Base-by-base conservation (phyloP, 1,140 invertebrate species). In the Goniozus legneri region DNA sequence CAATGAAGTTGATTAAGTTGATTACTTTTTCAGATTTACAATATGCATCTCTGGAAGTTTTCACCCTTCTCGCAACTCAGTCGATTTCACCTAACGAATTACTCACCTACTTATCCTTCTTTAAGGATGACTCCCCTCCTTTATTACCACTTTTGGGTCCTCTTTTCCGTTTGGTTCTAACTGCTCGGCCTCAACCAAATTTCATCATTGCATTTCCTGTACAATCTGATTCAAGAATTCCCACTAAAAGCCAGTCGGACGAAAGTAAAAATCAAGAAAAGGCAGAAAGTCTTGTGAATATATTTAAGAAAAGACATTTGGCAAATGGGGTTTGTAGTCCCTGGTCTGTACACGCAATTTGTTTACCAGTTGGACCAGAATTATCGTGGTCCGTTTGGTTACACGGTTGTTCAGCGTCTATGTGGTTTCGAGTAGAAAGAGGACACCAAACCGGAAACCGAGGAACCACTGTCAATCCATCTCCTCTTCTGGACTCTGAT, bases 381-480 rank as follows among this genome's bases (percentile, higher is more conserved):
- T 59, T 77, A 43, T 71, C 69, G 40, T 82, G 76, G 83, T 76
- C 79, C 14, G 74, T 83, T 30, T 84, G 83, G 82, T 60, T 79
- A 27, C 76, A 80, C 14, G 83, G 84, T 7, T 84, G 82, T 58
- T 80, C 82, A 4, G 65, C 77, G 13, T 75, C 82, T 30, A 61
- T 79, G 66, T 78, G 78, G 79, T 50, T 80, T 50, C 55, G 79
- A 62, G 60, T 79, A 2, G 75, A 78, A 54, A 62, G 72, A 61
- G 63, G 67, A 20, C 43, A 54, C 3, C 42, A 43, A 12, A 50
- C 44, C n/a, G 50, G 40, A 12, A 44, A 43, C 8, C 58, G 70
- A 47, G 50, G 50, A 10, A 50, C 59, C 20, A 6, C 35, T 4
- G 49, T 41, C 2, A 55, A 56, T 8, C 48, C 60, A 0, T 55